Base-by-base conservation (phyloP, 2,113 vertebrate species). In the Epinephelus moara region DNA sequence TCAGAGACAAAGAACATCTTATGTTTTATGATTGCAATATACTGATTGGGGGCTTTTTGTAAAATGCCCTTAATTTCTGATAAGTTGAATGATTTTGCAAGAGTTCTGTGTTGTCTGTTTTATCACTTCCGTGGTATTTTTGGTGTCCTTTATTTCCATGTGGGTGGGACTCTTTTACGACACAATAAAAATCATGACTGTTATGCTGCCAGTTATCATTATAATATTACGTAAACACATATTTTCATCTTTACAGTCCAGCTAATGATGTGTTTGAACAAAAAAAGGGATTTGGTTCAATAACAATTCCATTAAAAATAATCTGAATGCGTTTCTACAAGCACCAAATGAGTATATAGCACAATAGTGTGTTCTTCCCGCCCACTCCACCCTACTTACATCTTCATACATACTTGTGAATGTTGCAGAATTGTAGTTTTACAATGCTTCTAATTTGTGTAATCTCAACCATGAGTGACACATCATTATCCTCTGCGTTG, bases 401-500 rank as follows among this genome's bases (percentile, higher is more conserved):
- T 74, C 15, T 27, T 25, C 25, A 59, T 23, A 21, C 11, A 23
- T 63, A 68, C 52, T 56, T 23, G 47, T 61, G 9, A 78, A 47
- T 0, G 11, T 11, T 45, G 13, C n/a, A 72, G 4, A n/a, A 37
- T 60, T 62, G 2, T 17, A 19, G 37, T 42, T 27, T 64, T 75
- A 57, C 25, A 78, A n/a, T 1, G 3, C 47, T 10, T 72, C 25
- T 74, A 33, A 60, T 9, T 73, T 53, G 53, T 62, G 30, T 72
- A 47, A 81, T 85, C 33, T 57, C 5, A 50, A 25, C 15, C 19
- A 23, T 56, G 42, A 60, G 47, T 66, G 66, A 72, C 84, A 42
- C 30, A 15, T 3, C 40, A 9, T 60, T 23, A 21, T 21, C 12
- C 25, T 30, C 17, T 1, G 13, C 30, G 37, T 23, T 4, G 10